phyloP scores from a whole-genome alignment of 2,797 vertebrate genomes.

The Thripadectes ignobilis region DNA sequence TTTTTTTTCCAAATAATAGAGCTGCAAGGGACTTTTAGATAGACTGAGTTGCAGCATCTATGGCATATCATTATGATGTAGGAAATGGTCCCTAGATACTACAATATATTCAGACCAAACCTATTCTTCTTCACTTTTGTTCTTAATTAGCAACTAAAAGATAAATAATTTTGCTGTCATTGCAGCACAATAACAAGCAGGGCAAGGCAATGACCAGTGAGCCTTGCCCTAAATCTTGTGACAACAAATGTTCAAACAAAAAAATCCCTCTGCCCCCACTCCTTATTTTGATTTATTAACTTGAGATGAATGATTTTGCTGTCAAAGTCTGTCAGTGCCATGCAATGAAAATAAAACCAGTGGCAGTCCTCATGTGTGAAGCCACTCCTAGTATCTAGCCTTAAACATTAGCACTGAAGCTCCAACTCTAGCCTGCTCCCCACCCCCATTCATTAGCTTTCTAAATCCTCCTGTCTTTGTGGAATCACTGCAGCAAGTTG shows the following conservation, averaged over 20 bases:
- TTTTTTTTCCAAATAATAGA: background rate
- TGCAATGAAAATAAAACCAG: slow-evolving; percentile 52
- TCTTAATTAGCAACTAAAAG: slow-evolving; percentile 60
- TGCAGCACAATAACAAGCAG: slow-evolving; percentile 7
- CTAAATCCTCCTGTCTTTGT: slow-evolving; percentile 65
- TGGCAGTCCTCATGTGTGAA: background rate
- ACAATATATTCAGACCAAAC: slow-evolving; percentile 20
- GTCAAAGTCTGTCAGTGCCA: slow-evolving; percentile 60
- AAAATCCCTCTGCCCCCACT: background rate
- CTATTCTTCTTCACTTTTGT: slow-evolving; percentile 27
- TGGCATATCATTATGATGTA: slow-evolving; percentile 21
- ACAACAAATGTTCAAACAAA: slow-evolving; percentile 10
- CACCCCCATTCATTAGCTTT: slow-evolving; percentile 70
- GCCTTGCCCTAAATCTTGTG: slow-evolving; percentile 40
- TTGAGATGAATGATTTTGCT: slow-evolving; percentile 66
- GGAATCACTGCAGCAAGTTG: slow-evolving; percentile 59
- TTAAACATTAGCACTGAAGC: slow-evolving; percentile 5
- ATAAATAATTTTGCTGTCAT: slow-evolving; percentile 57
- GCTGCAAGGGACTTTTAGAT: background rate
- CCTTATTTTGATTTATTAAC: slow-evolving; percentile 65
- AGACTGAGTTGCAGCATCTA: background rate
- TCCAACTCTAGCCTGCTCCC: slow-evolving; percentile 11
- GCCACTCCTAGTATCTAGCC: background rate
- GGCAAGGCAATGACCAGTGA: background rate
- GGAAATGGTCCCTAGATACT: slow-evolving; percentile 13